A percentile compares a stretch with the other conserved stretches of the same genome.
Evolutionary conservation across 2,797 vertebrate genomes (phyloP).

Genomic region (Danio aesculapii): DNA sequence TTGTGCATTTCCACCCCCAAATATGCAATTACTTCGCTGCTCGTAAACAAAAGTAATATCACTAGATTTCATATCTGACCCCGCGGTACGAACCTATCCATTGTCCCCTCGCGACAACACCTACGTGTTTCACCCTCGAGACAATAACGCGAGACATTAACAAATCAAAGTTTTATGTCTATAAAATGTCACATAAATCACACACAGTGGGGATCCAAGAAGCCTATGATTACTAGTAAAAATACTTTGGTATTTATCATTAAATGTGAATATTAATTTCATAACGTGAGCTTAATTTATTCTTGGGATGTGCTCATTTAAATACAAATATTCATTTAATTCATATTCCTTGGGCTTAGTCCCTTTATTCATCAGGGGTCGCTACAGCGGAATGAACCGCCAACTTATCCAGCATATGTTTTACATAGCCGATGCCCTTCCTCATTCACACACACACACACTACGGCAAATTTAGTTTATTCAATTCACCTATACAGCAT

Average conservation of each 20-base stretch:
- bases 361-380: too few species aligned
- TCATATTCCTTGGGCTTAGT: too few species aligned
- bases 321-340: too few species aligned
- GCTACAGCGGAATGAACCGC: too few species aligned
- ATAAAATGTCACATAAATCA: conserved; percentile 13
- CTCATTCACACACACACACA: too few species aligned
- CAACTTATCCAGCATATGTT: too few species aligned
- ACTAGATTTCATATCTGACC: conserved; percentile 37
- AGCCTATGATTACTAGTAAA: background rate
- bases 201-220: background rate
- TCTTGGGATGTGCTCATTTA: too few species aligned
- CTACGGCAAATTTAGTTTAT: too few species aligned
- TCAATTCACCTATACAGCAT: too few species aligned
- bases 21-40: conserved; percentile 37
- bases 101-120: background rate
- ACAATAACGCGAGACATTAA: background rate
- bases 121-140: background rate
- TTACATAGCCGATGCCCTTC: too few species aligned
- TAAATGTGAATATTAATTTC: too few species aligned
- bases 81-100: conserved; percentile 35
- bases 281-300: background rate
- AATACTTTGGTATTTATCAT: too few species aligned
- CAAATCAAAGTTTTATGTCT: conserved; percentile 24
- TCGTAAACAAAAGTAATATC: conserved; percentile 40
- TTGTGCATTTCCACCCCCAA: conserved; percentile 44